Evolutionary conservation across 2,888 invertebrate genomes (phyloP).

Genomic region (Rhaphigaster nebulosa): DNA sequence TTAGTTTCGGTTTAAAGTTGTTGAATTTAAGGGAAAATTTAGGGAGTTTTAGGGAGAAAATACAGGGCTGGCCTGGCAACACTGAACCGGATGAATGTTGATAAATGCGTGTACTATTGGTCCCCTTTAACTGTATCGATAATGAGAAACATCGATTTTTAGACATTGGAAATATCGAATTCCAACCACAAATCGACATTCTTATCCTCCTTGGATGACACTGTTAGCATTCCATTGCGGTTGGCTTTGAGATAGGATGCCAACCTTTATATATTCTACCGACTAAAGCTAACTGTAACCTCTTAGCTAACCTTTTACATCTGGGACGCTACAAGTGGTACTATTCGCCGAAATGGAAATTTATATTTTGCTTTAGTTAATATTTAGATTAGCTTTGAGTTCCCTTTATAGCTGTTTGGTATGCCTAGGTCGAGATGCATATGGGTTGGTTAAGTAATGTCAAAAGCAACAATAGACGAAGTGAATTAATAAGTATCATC

Average conservation of each 20-base stretch:
- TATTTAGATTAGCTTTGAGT: neutral
- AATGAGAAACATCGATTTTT: neutral
- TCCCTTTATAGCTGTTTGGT: neutral
- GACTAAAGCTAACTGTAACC: neutral
- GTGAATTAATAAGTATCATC: too few species aligned
- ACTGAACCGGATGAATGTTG: neutral
- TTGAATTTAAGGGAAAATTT: too few species aligned
- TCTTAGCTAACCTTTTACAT: neutral
- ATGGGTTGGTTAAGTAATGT: too few species aligned
- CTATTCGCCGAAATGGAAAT: neutral
- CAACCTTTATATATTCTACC: neutral
- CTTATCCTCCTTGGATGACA: neutral
- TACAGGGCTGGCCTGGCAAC: too few species aligned
- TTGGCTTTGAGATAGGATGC: neutral
- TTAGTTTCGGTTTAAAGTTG: too few species aligned
- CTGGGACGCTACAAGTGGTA: neutral
- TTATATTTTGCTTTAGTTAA: too few species aligned
- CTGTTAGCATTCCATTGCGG: constrained; percentile 25
- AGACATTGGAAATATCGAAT: neutral
- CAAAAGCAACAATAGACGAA: too few species aligned
- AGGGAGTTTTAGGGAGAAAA: too few species aligned
- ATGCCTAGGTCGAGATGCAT: too few species aligned
- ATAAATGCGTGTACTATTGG: neutral
- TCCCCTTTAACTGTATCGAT: neutral
- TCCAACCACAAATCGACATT: constrained; percentile 8